phyloP scores from a whole-genome alignment of 2,888 invertebrate genomes.

The Willowsia nigromaculata region DNA sequence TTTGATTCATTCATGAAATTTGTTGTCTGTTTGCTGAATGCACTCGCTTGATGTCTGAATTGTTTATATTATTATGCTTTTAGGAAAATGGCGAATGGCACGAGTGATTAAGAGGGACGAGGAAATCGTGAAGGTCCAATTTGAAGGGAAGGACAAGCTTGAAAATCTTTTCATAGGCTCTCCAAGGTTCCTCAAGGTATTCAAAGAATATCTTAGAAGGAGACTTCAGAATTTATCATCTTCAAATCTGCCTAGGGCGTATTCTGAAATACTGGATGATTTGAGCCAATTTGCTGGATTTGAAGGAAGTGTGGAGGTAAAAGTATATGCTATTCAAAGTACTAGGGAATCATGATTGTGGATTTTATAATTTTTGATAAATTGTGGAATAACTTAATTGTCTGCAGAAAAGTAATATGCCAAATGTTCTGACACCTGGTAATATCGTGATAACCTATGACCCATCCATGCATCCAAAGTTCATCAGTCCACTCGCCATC shows the following conservation, averaged over 20 bases:
- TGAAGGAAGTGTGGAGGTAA: conserved; percentile 49
- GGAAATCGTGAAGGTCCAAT: too few relatives aligned
- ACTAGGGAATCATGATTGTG: neutral
- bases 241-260: too few relatives aligned
- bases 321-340: neutral
- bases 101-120: too few relatives aligned
- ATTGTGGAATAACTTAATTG: neutral
- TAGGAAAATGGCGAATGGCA: too few relatives aligned
- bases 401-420: neutral
- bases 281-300: conserved; percentile 33
- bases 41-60: too few relatives aligned
- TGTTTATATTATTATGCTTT: too few relatives aligned
- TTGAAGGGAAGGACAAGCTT: too few relatives aligned
- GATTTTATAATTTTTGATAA: too few relatives aligned
- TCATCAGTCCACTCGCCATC: conserved; percentile 62
- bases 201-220: neutral
- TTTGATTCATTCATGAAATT: too few relatives aligned
- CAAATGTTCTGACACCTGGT: neutral
- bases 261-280: neutral
- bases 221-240: too few relatives aligned
- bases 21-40: too few relatives aligned
- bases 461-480: conserved; percentile 6
- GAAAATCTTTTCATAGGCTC: conserved; percentile 98
- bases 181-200: conserved; percentile 84
- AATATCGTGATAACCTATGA: neutral